Conservation (phyloP, 2,113 vertebrate species). For the Prochilodus magdalenae region DNA sequence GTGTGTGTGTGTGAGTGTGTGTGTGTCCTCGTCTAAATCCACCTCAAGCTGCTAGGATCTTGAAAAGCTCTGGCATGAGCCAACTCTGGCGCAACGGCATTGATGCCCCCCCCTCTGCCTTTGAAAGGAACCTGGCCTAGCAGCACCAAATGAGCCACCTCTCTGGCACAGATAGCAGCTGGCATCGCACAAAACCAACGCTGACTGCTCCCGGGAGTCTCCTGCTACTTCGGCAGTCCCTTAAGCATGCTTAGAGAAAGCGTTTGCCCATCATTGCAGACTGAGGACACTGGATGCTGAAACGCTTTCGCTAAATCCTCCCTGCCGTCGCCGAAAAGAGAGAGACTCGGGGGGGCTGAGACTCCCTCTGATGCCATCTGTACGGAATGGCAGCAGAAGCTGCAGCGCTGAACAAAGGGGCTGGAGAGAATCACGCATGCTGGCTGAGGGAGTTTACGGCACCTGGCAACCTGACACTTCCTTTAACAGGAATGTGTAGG, state of each 20-base stretch:
- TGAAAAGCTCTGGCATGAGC: constrained; percentile 23
- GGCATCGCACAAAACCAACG: not conserved
- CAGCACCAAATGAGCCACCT: constrained; percentile 21
- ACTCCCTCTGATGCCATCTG: not conserved
- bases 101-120: constrained; percentile 5
- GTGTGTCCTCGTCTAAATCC: not conserved
- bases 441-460: not conserved
- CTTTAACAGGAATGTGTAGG: not conserved
- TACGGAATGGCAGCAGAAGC: not conserved
- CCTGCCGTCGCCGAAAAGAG: not conserved
- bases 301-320: not conserved
- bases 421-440: constrained; percentile 1
- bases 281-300: not conserved
- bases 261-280: not conserved
- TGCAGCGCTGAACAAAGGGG: constrained; percentile 7
- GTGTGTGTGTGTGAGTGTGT: not conserved
- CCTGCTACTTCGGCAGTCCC: not conserved
- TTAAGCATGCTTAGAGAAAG: constrained; percentile 6
- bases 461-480: constrained; percentile 19
- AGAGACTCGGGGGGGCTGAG: not conserved
- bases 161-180: constrained; percentile 22
- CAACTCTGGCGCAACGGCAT: constrained; percentile 6
- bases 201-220: constrained; percentile 1
- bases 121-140: not conserved
- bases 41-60: not conserved